phyloP scores from a whole-genome alignment of 2,113 vertebrate species.

The Potamarius usumacintae region DNA sequence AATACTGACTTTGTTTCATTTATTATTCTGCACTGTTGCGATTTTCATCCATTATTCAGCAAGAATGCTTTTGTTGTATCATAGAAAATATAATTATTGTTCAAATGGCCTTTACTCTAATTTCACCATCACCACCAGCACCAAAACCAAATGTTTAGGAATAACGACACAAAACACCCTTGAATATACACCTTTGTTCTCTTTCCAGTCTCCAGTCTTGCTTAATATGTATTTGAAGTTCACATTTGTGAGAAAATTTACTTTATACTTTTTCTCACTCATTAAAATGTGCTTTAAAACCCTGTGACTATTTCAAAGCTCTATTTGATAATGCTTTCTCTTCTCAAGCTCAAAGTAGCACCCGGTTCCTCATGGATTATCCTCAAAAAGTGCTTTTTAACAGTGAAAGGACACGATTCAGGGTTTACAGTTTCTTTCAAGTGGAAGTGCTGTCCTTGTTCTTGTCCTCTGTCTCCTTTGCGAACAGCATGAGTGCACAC shows the following conservation, averaged over 20 bases:
- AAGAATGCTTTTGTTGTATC: neutral
- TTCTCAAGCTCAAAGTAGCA: neutral
- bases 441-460: neutral
- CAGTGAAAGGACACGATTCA: neutral
- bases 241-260: neutral
- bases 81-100: neutral
- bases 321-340: neutral
- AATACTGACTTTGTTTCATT: too few species aligned
- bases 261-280: neutral
- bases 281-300: neutral
- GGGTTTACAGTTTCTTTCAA: neutral
- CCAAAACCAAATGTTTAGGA: neutral
- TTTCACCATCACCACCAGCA: neutral
- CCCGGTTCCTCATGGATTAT: neutral
- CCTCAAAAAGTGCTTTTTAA: neutral
- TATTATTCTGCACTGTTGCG: too few species aligned
- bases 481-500: neutral
- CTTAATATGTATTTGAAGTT: neutral
- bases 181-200: neutral
- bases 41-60: too few species aligned
- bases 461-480: neutral
- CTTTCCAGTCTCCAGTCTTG: neutral
- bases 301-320: neutral
- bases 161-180: neutral
- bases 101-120: neutral